phyloP scores from a whole-genome alignment of 2,113 vertebrate genomes.

The Ancistrus triradiatus region DNA sequence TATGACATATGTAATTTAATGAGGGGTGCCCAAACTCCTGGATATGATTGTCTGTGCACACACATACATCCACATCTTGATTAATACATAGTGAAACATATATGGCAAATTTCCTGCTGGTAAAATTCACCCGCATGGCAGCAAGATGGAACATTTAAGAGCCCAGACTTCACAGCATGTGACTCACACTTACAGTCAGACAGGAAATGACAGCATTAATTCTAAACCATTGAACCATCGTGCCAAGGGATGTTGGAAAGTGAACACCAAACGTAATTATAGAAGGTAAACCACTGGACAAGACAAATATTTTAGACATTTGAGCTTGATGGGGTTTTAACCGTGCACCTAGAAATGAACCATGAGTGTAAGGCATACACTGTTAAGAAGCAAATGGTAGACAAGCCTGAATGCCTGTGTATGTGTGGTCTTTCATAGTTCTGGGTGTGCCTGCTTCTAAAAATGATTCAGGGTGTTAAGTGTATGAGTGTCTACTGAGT shows the following conservation, averaged over 20 bases:
- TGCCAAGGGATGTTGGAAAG: background rate
- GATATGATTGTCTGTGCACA: no score
- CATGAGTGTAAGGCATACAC: background rate
- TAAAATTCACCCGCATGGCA: conserved; percentile 3
- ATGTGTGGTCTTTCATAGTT: conserved; percentile 32
- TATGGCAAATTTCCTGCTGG: background rate
- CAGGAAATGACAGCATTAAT: conserved; percentile 42
- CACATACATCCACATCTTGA: background rate
- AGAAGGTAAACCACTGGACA: background rate
- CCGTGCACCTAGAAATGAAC: no score
- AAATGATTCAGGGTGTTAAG: conserved; percentile 11
- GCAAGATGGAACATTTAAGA: background rate
- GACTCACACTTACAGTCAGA: conserved; percentile 30
- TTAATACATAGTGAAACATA: background rate
- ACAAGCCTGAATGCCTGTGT: conserved; percentile 11
- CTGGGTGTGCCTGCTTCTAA: conserved; percentile 19
- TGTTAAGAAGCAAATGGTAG: conserved; percentile 31
- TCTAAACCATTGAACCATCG: background rate
- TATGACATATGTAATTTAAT: no score
- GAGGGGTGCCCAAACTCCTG: no score
- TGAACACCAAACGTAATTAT: background rate
- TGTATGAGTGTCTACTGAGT: conserved; percentile 20
- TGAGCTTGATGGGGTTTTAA: background rate
- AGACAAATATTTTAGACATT: background rate
- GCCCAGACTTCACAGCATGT: background rate